Conservation (phyloP, 2,888 invertebrate genomes). For the Xestia xanthographa region DNA sequence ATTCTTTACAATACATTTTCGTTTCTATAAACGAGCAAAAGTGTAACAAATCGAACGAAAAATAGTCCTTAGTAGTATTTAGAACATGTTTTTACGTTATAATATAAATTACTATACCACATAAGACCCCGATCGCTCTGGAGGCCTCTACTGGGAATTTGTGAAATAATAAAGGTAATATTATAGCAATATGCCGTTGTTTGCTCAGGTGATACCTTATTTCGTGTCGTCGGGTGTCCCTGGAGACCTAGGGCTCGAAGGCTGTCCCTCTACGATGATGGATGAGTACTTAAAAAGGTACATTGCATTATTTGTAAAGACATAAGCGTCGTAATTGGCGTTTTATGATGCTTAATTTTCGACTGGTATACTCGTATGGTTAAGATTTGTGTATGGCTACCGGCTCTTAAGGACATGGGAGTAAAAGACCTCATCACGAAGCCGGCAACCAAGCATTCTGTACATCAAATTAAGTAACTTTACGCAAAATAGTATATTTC, state of each 20-base stretch:
- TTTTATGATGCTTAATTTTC: not conserved
- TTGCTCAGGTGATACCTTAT: slow-evolving; percentile 53
- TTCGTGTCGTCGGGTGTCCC: slow-evolving; percentile 36
- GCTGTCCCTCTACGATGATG: slow-evolving; percentile 26
- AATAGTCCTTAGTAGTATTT: not conserved
- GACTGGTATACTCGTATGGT: not conserved
- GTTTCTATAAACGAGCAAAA: not conserved
- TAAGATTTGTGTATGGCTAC: not conserved
- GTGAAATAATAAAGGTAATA: slow-evolving; percentile 15
- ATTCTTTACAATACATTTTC: not conserved
- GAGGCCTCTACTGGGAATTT: slow-evolving; percentile 26
- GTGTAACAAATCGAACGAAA: not conserved
- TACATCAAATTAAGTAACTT: too few relatives aligned
- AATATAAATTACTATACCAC: slow-evolving; percentile 12
- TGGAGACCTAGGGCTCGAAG: slow-evolving; percentile 17
- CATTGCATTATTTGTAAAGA: slow-evolving; percentile 6
- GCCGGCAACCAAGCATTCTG: too few relatives aligned
- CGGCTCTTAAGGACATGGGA: too few relatives aligned
- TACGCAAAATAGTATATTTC: too few relatives aligned
- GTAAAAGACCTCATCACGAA: too few relatives aligned
- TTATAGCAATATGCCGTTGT: slow-evolving; percentile 31
- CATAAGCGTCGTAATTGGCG: not conserved
- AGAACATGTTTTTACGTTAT: not conserved
- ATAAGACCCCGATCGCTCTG: slow-evolving; percentile 12
- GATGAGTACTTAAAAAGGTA: slow-evolving; percentile 26